Evolutionary conservation across 2,113 vertebrate genomes (phyloP).

Genomic region (Albula glossodonta): DNA sequence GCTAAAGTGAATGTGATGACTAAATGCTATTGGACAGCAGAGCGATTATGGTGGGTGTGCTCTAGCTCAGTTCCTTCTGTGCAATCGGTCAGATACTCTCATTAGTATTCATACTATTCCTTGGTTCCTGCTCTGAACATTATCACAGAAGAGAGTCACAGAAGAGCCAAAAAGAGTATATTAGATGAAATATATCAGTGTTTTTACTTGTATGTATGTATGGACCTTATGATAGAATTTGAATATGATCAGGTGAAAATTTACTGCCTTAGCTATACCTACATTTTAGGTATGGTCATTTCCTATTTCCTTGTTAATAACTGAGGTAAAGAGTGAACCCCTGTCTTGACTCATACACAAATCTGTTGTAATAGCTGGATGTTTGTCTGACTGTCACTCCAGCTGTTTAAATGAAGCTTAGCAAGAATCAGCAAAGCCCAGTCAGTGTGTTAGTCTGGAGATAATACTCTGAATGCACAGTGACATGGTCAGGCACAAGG

Average conservation of each 20-base stretch:
- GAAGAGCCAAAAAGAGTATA: slow-evolving; percentile 36
- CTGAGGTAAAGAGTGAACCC: neutral
- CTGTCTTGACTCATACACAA: neutral
- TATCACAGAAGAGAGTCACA: slow-evolving; percentile 31
- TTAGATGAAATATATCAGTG: slow-evolving; percentile 57
- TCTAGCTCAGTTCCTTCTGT: neutral
- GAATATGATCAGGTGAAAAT: slow-evolving; percentile 41
- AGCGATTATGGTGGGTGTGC: neutral
- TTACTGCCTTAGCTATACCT: neutral
- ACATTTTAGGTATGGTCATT: neutral
- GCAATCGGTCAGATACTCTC: slow-evolving; percentile 9
- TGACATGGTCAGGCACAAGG: neutral
- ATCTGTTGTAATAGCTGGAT: neutral
- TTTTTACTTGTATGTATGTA: slow-evolving; percentile 45
- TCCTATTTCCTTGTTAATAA: neutral
- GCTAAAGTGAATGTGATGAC: neutral
- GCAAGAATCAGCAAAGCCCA: neutral
- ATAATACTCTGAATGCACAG: neutral
- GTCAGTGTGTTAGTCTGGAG: neutral
- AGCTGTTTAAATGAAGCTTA: neutral
- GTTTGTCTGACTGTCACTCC: neutral
- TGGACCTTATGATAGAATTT: slow-evolving; percentile 42
- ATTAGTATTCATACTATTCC: slow-evolving; percentile 14
- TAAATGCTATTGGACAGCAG: neutral
- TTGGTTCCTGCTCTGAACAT: slow-evolving; percentile 29